phyloP scores from a whole-genome alignment of 2,797 vertebrate genomes.

The Sardinella longiceps region DNA sequence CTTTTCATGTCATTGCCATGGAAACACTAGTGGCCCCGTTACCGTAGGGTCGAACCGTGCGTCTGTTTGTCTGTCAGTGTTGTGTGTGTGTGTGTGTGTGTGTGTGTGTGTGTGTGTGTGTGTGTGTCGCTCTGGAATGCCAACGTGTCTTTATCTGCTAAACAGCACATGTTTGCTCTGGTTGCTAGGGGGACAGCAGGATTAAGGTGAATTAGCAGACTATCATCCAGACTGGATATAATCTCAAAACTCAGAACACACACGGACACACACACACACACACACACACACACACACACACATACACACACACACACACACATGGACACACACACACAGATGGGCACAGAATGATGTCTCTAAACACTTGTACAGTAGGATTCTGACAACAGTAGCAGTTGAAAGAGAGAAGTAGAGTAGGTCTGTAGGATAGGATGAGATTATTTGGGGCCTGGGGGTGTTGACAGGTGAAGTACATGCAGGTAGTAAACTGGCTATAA shows the following conservation, averaged over 20 bases:
- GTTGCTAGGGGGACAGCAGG: constrained; percentile 55
- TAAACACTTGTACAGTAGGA: neutral
- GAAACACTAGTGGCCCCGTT: constrained; percentile 7
- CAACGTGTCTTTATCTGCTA: neutral
- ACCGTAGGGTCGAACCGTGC: neutral
- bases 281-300: too few relatives aligned
- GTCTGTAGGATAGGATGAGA: neutral
- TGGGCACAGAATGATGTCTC: neutral
- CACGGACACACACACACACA: neutral
- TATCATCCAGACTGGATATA: constrained; percentile 63
- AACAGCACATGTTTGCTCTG: constrained; percentile 52
- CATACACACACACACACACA: too few relatives aligned
- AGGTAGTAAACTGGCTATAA: neutral
- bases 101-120: neutral
- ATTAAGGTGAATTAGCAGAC: constrained; percentile 76
- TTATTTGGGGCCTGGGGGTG: neutral
- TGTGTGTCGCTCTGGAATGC: neutral
- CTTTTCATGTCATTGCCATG: constrained; percentile 15
- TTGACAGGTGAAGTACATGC: neutral
- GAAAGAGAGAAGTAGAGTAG: neutral
- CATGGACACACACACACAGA: too few relatives aligned
- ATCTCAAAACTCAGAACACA: constrained; percentile 53
- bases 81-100: neutral
- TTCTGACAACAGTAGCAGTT: neutral
- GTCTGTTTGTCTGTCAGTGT: neutral